Conservation (phyloP, 2,113 vertebrate genomes). For the Osmerus eperlanus region DNA sequence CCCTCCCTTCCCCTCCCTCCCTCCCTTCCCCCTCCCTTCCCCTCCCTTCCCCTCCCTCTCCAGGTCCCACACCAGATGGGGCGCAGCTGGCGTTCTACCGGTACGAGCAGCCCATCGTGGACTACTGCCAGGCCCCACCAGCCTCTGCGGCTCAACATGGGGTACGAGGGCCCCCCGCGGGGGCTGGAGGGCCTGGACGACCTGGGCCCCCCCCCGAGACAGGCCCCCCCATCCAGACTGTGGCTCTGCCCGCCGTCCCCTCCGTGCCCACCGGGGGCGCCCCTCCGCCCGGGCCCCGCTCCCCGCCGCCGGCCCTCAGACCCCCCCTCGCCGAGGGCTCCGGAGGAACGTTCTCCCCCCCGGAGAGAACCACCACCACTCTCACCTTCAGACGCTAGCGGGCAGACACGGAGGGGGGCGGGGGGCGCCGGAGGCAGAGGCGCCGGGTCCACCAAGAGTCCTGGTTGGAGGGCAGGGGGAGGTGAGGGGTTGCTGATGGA, state of each 20-base stretch:
- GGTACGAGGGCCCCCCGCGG: conserved; percentile 72
- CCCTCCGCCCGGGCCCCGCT: conserved; percentile 59
- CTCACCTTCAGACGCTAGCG: conserved; percentile 75
- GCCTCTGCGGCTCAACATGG: conserved; percentile 76
- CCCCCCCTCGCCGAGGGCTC: conserved; percentile 58
- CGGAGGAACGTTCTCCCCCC: conserved; percentile 51
- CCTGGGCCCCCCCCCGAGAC: conserved; percentile 60
- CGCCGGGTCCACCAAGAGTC: conserved; percentile 35
- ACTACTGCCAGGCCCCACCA: conserved; percentile 80
- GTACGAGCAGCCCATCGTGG: conserved; percentile 77
- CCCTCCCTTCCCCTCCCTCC: neutral
- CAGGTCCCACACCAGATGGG: conserved; percentile 80
- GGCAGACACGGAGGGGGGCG: conserved; percentile 13
- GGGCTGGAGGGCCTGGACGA: conserved; percentile 70
- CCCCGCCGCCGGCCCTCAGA: conserved; percentile 63
- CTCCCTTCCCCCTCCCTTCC: neutral
- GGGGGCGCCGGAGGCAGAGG: conserved; percentile 21
- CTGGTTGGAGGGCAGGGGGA: conserved; percentile 49
- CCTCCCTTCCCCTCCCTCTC: neutral
- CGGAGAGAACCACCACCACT: conserved; percentile 65
- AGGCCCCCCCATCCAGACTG: conserved; percentile 72
- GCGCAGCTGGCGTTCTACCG: conserved; percentile 78
- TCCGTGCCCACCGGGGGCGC: conserved; percentile 53
- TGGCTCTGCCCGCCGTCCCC: conserved; percentile 70
- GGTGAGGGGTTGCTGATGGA: conserved; percentile 31